Conservation (phyloP, 2,113 vertebrate genomes). For the Mastomys natalensis region DNA sequence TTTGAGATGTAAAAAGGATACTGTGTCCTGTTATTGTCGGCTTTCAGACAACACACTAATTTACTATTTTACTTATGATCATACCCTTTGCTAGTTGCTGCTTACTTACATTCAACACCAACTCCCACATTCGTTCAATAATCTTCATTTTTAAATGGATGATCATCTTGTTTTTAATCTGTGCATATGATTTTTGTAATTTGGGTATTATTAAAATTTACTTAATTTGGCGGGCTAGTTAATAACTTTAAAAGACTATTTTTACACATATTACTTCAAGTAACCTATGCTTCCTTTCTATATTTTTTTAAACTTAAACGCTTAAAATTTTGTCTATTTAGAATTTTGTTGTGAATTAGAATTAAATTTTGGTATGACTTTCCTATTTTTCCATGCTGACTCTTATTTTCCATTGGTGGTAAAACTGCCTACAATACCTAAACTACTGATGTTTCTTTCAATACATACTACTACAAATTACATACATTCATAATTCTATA, state of each 20-base stretch:
- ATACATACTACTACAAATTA: too few relatives aligned
- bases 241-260: conserved; percentile 21
- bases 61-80: not conserved
- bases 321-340: not conserved
- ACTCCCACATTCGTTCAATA: not conserved
- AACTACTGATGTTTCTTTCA: not conserved
- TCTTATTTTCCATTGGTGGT: conserved; percentile 31
- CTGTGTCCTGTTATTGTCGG: not conserved
- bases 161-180: not conserved
- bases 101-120: too few relatives aligned
- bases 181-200: not conserved
- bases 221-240: not conserved
- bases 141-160: not conserved
- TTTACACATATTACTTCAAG: not conserved
- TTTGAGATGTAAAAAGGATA: not conserved
- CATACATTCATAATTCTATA: too few relatives aligned
- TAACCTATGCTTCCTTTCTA: not conserved
- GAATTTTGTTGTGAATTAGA: conserved; percentile 20
- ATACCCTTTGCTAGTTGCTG: not conserved
- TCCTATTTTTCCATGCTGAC: not conserved
- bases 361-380: conserved; percentile 7
- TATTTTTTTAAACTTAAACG: not conserved
- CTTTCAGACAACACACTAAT: not conserved
- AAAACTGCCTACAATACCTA: not conserved
- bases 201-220: not conserved